These are phyloP conservation scores for Falco naumanni DNA, from an alignment of 2,797 vertebrate species.

Conservation along the genomic window DNA sequence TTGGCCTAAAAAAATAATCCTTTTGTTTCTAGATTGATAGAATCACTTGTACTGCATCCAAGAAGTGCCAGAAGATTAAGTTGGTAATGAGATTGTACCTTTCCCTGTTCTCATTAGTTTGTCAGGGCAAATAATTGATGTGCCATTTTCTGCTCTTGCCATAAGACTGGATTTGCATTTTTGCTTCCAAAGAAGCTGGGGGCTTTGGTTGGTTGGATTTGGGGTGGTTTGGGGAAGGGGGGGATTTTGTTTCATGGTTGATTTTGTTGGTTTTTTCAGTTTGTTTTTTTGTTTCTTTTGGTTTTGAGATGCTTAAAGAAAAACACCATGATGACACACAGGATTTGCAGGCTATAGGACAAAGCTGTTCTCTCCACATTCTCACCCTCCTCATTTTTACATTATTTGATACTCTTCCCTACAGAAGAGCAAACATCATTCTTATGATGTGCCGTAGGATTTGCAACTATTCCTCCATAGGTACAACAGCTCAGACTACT, in stretches of 20 bases:
- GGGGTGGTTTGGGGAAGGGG: too few relatives aligned
- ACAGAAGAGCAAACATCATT: too few relatives aligned
- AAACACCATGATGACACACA: background rate
- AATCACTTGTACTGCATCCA: conserved; percentile 52
- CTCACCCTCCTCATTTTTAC: background rate
- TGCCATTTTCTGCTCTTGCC: conserved; percentile 28
- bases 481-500: background rate
- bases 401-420: background rate
- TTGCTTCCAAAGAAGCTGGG: background rate
- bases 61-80: conserved; percentile 57
- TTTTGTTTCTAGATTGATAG: conserved; percentile 56
- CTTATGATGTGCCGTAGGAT: background rate
- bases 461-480: background rate
- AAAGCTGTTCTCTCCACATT: background rate
- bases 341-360: background rate
- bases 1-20: conserved; percentile 53
- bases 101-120: conserved; percentile 22
- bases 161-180: conserved; percentile 13
- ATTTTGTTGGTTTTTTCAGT: too few relatives aligned
- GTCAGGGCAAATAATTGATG: conserved; percentile 59
- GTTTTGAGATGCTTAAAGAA: background rate
- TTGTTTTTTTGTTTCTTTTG: too few relatives aligned
- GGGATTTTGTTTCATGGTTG: too few relatives aligned
- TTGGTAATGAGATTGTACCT: conserved; percentile 64
- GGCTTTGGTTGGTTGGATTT: background rate